These are phyloP conservation scores for Tachyglossus aculeatus DNA, from an alignment of 2,797 vertebrate genomes.

Conservation along the genomic window DNA sequence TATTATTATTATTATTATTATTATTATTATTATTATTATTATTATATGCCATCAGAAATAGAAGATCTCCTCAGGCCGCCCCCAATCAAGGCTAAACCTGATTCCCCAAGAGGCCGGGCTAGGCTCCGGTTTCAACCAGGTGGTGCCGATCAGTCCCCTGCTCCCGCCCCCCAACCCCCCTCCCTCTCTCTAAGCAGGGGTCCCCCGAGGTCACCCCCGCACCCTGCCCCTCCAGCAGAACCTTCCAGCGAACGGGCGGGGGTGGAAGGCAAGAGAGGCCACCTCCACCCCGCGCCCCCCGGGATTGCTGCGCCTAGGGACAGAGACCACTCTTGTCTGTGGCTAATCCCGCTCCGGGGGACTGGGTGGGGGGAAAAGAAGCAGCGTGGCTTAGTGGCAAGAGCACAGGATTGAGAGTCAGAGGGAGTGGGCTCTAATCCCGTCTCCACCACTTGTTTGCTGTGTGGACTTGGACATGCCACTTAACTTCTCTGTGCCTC, in stretches of 20 bases:
- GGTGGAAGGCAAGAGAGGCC: too few species aligned
- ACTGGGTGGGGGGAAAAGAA: conserved; percentile 8
- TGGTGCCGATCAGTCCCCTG: conserved; percentile 55
- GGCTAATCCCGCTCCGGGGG: conserved; percentile 10
- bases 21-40: too few species aligned
- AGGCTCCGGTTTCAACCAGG: conserved; percentile 54
- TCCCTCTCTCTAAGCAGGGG: conserved; percentile 48
- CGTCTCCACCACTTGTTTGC: too few species aligned
- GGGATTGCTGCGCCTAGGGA: conserved; percentile 18
- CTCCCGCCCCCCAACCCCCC: conserved; percentile 52
- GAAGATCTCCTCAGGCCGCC: conserved; percentile 64
- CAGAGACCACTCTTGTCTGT: conserved; percentile 24
- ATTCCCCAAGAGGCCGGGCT: conserved; percentile 50
- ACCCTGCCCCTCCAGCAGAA: conserved; percentile 58
- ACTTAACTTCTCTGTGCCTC: too few species aligned
- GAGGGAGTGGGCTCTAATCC: too few species aligned
- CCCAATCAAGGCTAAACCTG: conserved; percentile 70
- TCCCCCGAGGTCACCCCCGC: conserved; percentile 65
- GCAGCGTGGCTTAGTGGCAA: background rate
- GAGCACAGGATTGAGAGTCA: too few species aligned
- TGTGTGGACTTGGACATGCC: too few species aligned
- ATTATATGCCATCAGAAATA: too few species aligned
- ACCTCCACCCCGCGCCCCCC: background rate
- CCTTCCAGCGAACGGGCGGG: background rate
- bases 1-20: too few species aligned